Base-by-base conservation (phyloP, 2,888 invertebrate species). In the Ectemnius cavifrons region DNA sequence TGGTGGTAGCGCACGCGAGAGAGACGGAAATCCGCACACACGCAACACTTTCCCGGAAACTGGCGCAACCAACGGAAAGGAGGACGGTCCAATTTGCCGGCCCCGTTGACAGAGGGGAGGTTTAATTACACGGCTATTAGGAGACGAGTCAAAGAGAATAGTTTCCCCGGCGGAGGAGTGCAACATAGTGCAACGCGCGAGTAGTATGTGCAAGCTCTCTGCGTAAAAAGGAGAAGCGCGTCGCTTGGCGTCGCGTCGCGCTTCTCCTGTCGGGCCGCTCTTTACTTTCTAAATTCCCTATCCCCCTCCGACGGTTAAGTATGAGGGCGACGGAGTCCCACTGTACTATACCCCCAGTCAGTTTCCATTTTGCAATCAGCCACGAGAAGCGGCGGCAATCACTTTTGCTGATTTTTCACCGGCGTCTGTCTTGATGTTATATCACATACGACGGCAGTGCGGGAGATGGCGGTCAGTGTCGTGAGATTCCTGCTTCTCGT, bases 381-480 rank as follows among this genome's bases (percentile, higher is more conserved):
- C 84, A 78, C 82, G 75, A 81, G 82, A 71, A 80, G 79, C 80
- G 84, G 77, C 85, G 84, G 83, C 85, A 86, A 86, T 85, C 87
- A 82, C 86, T 86, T 89, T 86, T 84, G 83, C 86, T 79, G 84
- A 86, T 85, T 88, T 87, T 87, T 85, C 85, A 82, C 77, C 80
- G 80, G 77, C 79, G 80, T 76, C 73, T 82, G 83, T 78, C 86
- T 87, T 87, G 84, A 90, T 89, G 90, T 89, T 89, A 87, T 88
- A 88, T 89, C 87, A 90, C 85, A 86, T 81, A 85, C 80, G 75
- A 78, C 79, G 79, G 79, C 82, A 86, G 82, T 80, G 86, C 87
- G 86, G 89, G 91, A 88, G 89, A 90, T 90, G 91, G 90, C 88
- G 87, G 82, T 88, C 88, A 89, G 88, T 89, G 84, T 86, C 82